Evolutionary conservation across 2,797 vertebrate species (phyloP), one percentile per base, ranked within the genome.

Genomic region (Diplodus sargus): DNA sequence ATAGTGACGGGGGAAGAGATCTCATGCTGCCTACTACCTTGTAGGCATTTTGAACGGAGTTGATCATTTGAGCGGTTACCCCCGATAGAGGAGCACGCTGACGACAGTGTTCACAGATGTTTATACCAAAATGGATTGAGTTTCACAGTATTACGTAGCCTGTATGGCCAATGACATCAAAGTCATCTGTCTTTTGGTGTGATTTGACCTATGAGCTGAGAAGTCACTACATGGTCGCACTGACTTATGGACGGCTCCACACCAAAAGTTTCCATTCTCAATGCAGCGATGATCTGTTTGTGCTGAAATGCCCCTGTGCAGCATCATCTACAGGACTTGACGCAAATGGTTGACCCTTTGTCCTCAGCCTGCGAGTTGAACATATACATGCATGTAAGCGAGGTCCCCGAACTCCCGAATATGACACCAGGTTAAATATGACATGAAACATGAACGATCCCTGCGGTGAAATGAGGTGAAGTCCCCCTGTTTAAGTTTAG

Each of bases 1-100:
- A 91, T 91, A 66, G 92, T 84, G 70, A 91, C 25, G 4, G 57
- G 14, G 58, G 59, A 78, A 79, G 76, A 61, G 77, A 75, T 69
- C 72, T 76, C 69, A 42, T 53, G 56, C 71, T 87, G 77, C 72
- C 71, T 76, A 51, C 58, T 52, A 62, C 59, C 71, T 54, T 59
- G 43, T 42, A 23, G 73, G 25, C 25, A 28, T 69, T 76, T 78
- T 68, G 18, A 75, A 63, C 14, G 16, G 60, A 68, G 53, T 42
- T 76, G 53, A 57, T 82, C 45, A 80, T 82, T 74, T 78, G 43
- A 43, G 18, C 2, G 12, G 28, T 64, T 52, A 22, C 15, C 22
- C 22, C 43, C 42, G n/a, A 17, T 16, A 49, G 42, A 59, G 34
- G 3, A 49, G 48, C 17, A n/a, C 28, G 57, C 16, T 42, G 4